phyloP scores from a whole-genome alignment of 1,140 invertebrate species.

The Philotrypesis tridentata region DNA sequence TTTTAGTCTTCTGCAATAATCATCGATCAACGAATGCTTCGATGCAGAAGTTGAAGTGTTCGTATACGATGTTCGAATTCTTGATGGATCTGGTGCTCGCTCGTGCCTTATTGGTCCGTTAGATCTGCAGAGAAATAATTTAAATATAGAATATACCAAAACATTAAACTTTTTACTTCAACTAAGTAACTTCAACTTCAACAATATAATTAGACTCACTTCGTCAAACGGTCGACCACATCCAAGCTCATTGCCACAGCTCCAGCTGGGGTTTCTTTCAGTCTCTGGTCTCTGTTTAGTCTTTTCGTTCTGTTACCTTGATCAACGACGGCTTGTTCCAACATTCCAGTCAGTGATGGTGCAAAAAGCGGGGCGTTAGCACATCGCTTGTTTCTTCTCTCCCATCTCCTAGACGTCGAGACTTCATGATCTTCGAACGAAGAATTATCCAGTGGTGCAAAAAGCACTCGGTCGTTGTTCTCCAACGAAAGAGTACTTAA shows the following conservation, averaged over 20 bases:
- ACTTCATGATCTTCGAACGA: conserved; percentile 76
- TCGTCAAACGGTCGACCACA: not conserved
- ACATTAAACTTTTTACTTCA: too few relatives aligned
- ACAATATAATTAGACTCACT: too few relatives aligned
- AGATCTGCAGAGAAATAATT: not conserved
- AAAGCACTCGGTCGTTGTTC: conserved; percentile 77
- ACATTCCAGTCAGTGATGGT: conserved; percentile 69
- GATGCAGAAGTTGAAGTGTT: not conserved
- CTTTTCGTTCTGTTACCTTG: conserved; percentile 20
- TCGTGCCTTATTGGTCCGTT: not conserved
- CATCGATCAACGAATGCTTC: not conserved
- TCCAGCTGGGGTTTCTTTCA: not conserved
- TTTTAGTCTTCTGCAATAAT: conserved; percentile 14
- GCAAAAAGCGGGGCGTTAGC: conserved; percentile 78
- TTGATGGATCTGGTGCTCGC: not conserved
- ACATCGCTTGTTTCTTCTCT: conserved; percentile 75
- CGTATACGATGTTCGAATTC: not conserved
- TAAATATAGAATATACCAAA: not conserved
- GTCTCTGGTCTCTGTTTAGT: not conserved
- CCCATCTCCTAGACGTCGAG: conserved; percentile 73
- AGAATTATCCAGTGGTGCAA: conserved; percentile 75
- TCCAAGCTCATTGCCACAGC: conserved; percentile 11
- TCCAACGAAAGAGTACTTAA: conserved; percentile 72
- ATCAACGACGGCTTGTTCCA: not conserved
- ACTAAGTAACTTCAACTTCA: too few relatives aligned